Conservation (phyloP, 2,888 invertebrate genomes). For the Brachynemurus nebulosus region DNA sequence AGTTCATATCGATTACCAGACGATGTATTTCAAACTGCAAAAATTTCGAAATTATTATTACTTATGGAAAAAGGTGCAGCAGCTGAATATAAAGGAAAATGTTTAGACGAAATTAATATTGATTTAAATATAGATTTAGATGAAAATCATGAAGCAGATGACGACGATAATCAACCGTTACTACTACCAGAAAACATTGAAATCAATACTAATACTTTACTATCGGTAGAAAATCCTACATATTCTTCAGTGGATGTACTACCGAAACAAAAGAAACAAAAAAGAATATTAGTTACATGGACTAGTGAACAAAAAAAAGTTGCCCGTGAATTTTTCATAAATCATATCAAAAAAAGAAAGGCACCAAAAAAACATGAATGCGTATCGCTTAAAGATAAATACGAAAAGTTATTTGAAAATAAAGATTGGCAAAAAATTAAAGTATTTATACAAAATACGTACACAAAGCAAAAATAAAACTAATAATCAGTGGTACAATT, state of each 20-base stretch:
- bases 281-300: neutral
- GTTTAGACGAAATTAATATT: neutral
- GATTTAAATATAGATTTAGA: slow-evolving; percentile 1
- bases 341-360: neutral
- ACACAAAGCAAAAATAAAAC: no score
- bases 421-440: no score
- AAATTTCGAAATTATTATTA: slow-evolving; percentile 1
- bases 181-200: no score
- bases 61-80: slow-evolving; percentile 1
- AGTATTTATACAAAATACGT: no score
- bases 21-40: slow-evolving; percentile 3
- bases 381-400: no score
- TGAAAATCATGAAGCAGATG: slow-evolving; percentile 6
- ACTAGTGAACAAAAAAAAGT: neutral
- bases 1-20: slow-evolving; percentile 4
- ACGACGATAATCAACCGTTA: no score
- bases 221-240: no score
- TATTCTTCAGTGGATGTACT: no score
- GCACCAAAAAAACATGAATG: neutral
- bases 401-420: no score
- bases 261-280: no score
- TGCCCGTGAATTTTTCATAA: neutral
- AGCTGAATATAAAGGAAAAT: neutral
- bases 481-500: no score
- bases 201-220: no score